phyloP scores from a whole-genome alignment of 2,888 invertebrate species.

The Heliconius ismenius region DNA sequence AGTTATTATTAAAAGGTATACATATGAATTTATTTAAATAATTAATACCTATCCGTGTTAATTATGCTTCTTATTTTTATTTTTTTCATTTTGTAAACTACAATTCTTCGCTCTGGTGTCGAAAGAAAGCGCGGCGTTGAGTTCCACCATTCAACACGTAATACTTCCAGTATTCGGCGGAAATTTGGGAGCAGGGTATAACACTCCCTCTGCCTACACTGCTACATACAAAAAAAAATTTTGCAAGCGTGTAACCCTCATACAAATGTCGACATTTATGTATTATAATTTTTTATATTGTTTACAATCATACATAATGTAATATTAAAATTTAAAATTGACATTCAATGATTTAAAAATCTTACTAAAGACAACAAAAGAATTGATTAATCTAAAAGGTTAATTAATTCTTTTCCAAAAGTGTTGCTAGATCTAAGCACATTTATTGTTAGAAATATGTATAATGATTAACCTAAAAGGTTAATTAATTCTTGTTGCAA shows the following conservation, averaged over 20 bases:
- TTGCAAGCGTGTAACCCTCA: neutral
- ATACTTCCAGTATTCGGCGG: too few species aligned
- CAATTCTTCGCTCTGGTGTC: neutral
- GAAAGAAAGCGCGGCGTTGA: too few species aligned
- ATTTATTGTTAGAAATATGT: constrained; percentile 23
- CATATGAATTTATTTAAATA: neutral
- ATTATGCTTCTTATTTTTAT: neutral
- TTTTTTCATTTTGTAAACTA: neutral
- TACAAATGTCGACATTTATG: neutral
- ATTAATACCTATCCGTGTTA: neutral
- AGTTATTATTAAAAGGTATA: neutral
- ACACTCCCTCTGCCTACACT: too few species aligned
- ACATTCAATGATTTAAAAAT: neutral
- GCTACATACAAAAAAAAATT: too few species aligned
- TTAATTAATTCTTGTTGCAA: neutral
- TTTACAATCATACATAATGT: neutral
- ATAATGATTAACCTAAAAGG: too few species aligned
- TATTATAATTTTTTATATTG: neutral
- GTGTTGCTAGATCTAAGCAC: constrained; percentile 23
- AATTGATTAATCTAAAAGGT: neutral
- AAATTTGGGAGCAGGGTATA: too few species aligned
- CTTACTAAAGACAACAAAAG: too few species aligned
- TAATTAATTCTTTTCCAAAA: neutral
- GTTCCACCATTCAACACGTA: too few species aligned
- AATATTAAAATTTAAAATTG: neutral